phyloP scores from a whole-genome alignment of 2,797 vertebrate genomes.

The Clarias fuscus region DNA sequence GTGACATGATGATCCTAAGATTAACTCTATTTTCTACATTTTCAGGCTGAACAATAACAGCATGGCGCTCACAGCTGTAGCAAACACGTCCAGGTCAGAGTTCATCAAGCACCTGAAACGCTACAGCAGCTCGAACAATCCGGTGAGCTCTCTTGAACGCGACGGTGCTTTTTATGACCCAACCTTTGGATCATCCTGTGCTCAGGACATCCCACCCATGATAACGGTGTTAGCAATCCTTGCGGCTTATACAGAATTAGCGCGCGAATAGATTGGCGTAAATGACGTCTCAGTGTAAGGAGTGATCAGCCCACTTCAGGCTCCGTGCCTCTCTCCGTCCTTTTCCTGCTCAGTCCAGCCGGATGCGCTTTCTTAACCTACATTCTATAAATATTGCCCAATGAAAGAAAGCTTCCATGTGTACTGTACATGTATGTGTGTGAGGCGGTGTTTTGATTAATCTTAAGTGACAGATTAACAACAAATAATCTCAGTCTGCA shows the following conservation, averaged over 20 bases:
- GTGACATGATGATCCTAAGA: background rate
- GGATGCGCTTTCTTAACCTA: background rate
- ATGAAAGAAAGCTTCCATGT: background rate
- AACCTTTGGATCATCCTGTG: background rate
- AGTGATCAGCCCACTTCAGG: slow-evolving; percentile 72
- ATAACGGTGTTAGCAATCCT: slow-evolving; percentile 56
- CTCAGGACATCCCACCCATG: slow-evolving; percentile 33
- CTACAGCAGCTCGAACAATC: slow-evolving; percentile 80
- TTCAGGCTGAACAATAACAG: slow-evolving; percentile 88
- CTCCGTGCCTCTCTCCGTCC: slow-evolving; percentile 54
- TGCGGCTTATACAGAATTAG: slow-evolving; percentile 58
- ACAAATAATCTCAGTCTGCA: background rate
- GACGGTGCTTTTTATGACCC: background rate
- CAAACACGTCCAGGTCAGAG: slow-evolving; percentile 86
- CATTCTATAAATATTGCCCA: background rate
- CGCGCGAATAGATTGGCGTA: slow-evolving; percentile 64
- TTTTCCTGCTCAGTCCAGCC: slow-evolving; percentile 3
- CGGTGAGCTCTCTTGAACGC: slow-evolving; percentile 74
- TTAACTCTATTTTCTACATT: background rate
- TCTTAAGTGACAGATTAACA: background rate
- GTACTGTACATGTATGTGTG: background rate
- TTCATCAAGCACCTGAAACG: slow-evolving; percentile 95
- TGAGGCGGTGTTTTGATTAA: background rate
- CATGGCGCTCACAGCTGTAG: slow-evolving; percentile 82
- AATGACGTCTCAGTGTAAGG: slow-evolving; percentile 73